Conservation (phyloP, 2,888 invertebrate species). For the Microctonus hyperodae region DNA sequence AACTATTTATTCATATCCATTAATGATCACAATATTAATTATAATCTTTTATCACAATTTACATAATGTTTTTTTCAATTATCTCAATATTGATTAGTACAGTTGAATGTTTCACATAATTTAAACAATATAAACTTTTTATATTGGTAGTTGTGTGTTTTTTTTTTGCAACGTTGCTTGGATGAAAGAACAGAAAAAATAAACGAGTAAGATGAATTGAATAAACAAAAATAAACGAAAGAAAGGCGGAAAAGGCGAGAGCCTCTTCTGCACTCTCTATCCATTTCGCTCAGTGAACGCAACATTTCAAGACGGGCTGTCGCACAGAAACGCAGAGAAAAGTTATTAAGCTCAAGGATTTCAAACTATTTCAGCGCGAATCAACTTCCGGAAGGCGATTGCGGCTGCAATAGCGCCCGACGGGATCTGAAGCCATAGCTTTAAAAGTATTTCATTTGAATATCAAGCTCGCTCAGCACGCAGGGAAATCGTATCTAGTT, state of each 20-base stretch:
- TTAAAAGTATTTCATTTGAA: constrained; percentile 27
- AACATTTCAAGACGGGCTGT: constrained; percentile 19
- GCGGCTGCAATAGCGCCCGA: constrained; percentile 20
- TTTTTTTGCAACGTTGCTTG: background rate
- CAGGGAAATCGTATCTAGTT: constrained; percentile 1
- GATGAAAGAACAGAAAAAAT: background rate
- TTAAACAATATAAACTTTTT: background rate
- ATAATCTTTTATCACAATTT: too few species aligned
- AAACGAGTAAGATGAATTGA: too few species aligned
- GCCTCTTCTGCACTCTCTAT: background rate
- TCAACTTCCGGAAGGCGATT: constrained; percentile 29
- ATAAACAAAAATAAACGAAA: background rate
- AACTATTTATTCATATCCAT: too few species aligned
- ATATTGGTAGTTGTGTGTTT: background rate
- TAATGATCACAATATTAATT: too few species aligned
- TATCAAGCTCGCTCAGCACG: constrained; percentile 19
- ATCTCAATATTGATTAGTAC: background rate
- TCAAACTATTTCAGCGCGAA: constrained; percentile 26
- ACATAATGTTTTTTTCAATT: too few species aligned
- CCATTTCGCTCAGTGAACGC: constrained; percentile 8
- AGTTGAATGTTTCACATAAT: background rate
- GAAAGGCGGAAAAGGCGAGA: background rate
- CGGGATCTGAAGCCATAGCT: constrained; percentile 21
- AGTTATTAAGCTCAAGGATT: constrained; percentile 29
- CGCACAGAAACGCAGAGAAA: constrained; percentile 21